Evolutionary conservation across 2,888 invertebrate species (phyloP).

Genomic region (Luperina testacea): DNA sequence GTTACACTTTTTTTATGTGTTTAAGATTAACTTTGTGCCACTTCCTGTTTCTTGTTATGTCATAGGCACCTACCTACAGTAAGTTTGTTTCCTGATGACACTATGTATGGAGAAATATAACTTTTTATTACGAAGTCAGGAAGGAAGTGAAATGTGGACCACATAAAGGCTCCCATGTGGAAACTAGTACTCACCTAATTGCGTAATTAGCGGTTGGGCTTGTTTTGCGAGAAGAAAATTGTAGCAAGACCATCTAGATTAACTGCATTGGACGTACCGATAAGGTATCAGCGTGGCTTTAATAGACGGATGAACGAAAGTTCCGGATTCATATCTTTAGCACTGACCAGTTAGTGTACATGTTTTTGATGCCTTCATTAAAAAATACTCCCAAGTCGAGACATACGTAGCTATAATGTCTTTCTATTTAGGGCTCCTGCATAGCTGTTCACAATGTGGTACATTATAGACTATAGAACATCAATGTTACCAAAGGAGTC

Average conservation of each 20-base stretch:
- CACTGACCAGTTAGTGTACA: slow-evolving; percentile 12
- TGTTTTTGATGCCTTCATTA: slow-evolving; percentile 4
- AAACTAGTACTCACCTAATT: slow-evolving; percentile 38
- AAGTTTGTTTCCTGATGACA: slow-evolving; percentile 60
- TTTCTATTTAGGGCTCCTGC: neutral
- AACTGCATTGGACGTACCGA: slow-evolving; percentile 42
- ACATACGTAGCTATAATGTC: neutral
- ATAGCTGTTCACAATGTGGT: neutral
- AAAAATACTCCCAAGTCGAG: neutral
- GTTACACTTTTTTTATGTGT: slow-evolving; percentile 64
- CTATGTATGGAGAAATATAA: slow-evolving; percentile 39
- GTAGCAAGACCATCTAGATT: slow-evolving; percentile 26
- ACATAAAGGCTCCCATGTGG: slow-evolving; percentile 41
- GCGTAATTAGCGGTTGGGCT: slow-evolving; percentile 46
- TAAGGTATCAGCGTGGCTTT: slow-evolving; percentile 48
- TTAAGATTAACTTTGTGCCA: slow-evolving; percentile 62
- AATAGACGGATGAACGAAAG: slow-evolving; percentile 53
- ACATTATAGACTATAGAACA: neutral
- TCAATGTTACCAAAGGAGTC: neutral
- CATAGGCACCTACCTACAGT: slow-evolving; percentile 41
- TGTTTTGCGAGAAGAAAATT: slow-evolving; percentile 35
- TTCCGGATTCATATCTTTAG: slow-evolving; percentile 45
- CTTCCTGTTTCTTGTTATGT: slow-evolving; percentile 68
- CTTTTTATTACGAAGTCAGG: slow-evolving; percentile 48
- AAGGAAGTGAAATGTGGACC: slow-evolving; percentile 57